These are phyloP conservation scores for Peribatodes rhomboidaria DNA, from an alignment of 2,888 invertebrate species.

Conservation along the genomic window DNA sequence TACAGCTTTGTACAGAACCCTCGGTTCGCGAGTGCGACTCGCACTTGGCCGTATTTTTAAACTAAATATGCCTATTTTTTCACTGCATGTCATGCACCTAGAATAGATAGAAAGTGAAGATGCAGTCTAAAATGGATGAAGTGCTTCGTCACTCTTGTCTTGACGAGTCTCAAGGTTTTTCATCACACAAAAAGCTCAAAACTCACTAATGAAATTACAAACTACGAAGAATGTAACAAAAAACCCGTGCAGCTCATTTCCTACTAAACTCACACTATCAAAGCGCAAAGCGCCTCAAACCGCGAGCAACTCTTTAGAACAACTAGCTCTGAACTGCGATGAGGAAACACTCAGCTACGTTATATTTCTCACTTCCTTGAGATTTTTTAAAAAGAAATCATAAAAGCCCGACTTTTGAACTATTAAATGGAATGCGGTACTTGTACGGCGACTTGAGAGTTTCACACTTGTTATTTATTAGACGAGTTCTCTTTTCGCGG, in stretches of 20 bases:
- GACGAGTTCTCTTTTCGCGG: neutral
- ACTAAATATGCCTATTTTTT: too few relatives aligned
- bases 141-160: too few relatives aligned
- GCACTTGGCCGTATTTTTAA: too few relatives aligned
- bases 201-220: conserved; percentile 1
- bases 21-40: too few relatives aligned
- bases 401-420: conserved; percentile 52
- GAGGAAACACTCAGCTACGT: conserved; percentile 40
- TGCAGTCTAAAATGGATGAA: too few relatives aligned
- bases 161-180: too few relatives aligned
- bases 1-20: too few relatives aligned
- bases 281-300: neutral
- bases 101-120: too few relatives aligned
- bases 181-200: neutral
- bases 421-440: conserved; percentile 52
- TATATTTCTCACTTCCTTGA: conserved; percentile 45
- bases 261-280: conserved; percentile 30
- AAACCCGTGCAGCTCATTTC: conserved; percentile 13
- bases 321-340: conserved; percentile 17
- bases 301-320: conserved; percentile 20
- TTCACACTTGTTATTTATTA: neutral
- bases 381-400: conserved; percentile 51
- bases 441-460: neutral
- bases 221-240: neutral
- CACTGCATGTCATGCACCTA: too few relatives aligned